phyloP scores from a whole-genome alignment of 2,797 vertebrate species.

The Podarcis lilfordi region DNA sequence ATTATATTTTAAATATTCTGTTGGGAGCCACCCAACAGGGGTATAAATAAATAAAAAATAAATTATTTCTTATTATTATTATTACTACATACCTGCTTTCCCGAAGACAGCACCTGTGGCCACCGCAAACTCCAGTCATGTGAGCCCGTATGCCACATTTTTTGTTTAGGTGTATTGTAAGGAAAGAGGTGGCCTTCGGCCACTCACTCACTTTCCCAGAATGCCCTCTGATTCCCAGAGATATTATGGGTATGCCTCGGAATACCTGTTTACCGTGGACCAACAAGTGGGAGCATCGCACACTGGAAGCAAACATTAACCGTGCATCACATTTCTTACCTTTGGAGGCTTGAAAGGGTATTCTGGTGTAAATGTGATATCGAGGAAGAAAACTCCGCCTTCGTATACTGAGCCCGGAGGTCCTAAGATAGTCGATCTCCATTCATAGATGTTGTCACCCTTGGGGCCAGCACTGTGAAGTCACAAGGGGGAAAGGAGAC shows the following conservation, averaged over 20 bases:
- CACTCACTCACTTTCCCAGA: no score
- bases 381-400: slow-evolving; percentile 95
- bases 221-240: no score
- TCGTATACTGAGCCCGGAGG: slow-evolving; percentile 97
- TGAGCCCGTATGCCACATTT: neutral
- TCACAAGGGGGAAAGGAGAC: slow-evolving; percentile 25
- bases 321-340: slow-evolving; percentile 76
- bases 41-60: no score
- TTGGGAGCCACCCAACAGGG: no score
- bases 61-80: no score
- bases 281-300: neutral
- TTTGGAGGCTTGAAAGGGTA: slow-evolving; percentile 98
- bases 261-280: no score
- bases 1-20: no score
- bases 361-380: slow-evolving; percentile 95
- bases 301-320: neutral
- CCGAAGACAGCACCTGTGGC: no score
- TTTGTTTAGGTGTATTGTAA: neutral
- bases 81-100: neutral
- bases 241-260: no score
- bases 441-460: slow-evolving; percentile 97
- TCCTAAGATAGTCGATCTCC: slow-evolving; percentile 95
- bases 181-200: no score
- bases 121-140: neutral
- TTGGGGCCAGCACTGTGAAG: slow-evolving; percentile 90